Conservation (phyloP, 2,797 vertebrate genomes). For the Gallirallus australis region DNA sequence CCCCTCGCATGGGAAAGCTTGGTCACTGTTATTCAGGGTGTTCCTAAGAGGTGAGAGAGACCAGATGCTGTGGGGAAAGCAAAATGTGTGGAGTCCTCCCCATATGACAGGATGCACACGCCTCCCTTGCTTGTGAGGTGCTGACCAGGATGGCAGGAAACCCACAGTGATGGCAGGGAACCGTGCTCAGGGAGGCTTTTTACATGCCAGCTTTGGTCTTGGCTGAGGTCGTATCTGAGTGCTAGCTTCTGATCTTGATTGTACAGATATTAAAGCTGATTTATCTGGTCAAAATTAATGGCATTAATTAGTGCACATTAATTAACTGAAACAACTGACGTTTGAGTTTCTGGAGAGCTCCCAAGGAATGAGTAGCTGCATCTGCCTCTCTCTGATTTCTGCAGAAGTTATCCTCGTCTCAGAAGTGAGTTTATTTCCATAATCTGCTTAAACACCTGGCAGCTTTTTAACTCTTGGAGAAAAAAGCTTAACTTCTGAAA, state of each 20-base stretch:
- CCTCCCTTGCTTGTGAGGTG: not conserved
- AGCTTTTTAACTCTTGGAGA: not conserved
- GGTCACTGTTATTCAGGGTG: rapidly evolving
- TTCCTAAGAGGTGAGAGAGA: not conserved
- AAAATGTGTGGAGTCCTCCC: conserved; percentile 14
- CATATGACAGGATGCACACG: not conserved
- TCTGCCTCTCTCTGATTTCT: not conserved
- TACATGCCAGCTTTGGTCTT: not conserved
- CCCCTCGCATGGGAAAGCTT: not conserved
- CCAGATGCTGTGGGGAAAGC: not conserved
- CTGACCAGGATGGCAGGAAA: not conserved
- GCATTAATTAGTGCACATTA: not conserved
- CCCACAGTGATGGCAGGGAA: not conserved
- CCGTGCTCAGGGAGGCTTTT: not conserved
- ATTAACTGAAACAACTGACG: not conserved
- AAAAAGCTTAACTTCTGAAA: not conserved
- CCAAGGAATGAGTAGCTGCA: not conserved
- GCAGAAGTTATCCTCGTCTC: not conserved
- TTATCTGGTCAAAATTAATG: not conserved
- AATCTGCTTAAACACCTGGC: not conserved
- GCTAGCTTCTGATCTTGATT: not conserved
- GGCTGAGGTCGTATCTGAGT: not conserved
- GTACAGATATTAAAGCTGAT: not conserved
- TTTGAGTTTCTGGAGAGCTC: not conserved
- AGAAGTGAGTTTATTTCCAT: not conserved